phyloP scores from a whole-genome alignment of 2,797 vertebrate genomes.

The Trematomus bernacchii region DNA sequence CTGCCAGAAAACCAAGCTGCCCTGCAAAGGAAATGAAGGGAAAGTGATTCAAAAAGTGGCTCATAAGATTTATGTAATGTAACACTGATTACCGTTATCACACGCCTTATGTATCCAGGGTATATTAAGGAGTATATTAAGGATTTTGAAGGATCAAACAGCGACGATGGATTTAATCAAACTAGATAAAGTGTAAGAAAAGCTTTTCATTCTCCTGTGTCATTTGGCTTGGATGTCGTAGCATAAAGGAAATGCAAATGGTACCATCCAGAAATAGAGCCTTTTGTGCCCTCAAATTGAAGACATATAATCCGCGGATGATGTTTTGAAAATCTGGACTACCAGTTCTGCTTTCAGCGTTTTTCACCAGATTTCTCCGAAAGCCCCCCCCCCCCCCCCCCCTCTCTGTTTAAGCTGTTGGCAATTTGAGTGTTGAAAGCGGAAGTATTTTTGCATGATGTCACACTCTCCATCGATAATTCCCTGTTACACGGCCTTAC shows the following conservation, averaged over 20 bases:
- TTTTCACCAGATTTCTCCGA: constrained; percentile 44
- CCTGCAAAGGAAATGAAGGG: background rate
- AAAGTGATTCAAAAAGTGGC: constrained; percentile 12
- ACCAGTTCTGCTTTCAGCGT: constrained; percentile 34
- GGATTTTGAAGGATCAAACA: constrained; percentile 34
- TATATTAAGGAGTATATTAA: constrained; percentile 30
- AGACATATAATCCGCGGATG: constrained; percentile 54
- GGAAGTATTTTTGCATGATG: constrained; percentile 58
- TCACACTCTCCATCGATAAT: constrained; percentile 68
- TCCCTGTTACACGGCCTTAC: constrained; percentile 56
- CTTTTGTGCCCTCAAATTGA: constrained; percentile 47
- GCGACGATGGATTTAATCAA: constrained; percentile 54
- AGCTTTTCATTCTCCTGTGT: constrained; percentile 29
- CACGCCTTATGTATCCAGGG: constrained; percentile 13
- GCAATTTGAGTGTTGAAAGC: constrained; percentile 51
- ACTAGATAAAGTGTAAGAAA: constrained; percentile 21
- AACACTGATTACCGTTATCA: constrained; percentile 12
- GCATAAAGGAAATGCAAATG: constrained; percentile 65
- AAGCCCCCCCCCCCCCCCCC: constrained; percentile 13
- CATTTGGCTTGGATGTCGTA: constrained; percentile 44
- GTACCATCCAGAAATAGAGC: constrained; percentile 58
- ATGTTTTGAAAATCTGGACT: constrained; percentile 59
- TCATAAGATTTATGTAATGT: constrained; percentile 29
- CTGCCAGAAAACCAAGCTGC: constrained; percentile 5
- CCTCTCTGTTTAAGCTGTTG: constrained; percentile 51